Base-by-base conservation (phyloP, 2,888 invertebrate genomes). In the Ichneumoninae sp. region DNA sequence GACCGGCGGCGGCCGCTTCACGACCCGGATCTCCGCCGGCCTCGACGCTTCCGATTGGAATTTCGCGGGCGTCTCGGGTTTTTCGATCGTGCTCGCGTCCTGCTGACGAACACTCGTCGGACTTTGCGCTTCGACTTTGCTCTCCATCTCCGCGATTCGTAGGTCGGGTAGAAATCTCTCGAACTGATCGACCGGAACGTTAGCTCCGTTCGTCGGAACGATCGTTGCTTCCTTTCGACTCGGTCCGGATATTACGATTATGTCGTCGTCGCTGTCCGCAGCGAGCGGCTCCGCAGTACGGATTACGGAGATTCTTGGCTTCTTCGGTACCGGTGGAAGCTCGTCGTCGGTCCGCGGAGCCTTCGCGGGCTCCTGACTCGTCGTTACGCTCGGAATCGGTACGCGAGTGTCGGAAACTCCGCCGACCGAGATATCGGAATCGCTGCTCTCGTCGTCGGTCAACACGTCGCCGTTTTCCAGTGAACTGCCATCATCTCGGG, bases 351-450 rank as follows among this genome's bases (percentile, higher is more conserved):
- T 16, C 3, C 44, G 44, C 13, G 44, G 44, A 47, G 44, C 44
- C 44, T 47, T 47, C 3, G 44, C 16, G 44, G 16, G 4, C 16
- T 47, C 13, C 44, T 16, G 44, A 16, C 16, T 47, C 16, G 40
- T 40, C 16, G 7, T 40, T 6, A 40, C 40, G 16, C 36, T 63
- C 10, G 26, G 57, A 33, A 80, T 75, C 3, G 83, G 57, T 8
- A 26, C 22, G 26, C 10, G 57, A 7, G 83, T 13, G 44, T 90
- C 86, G 6, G 87, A 82, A 16, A 89, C 88, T 68, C 86, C 87
- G 4, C 93, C 93, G 68, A 93, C 92, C 13, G 93, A 93, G 70
- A 93, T 91, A 66, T 93, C 92, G 22, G 91, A 91, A 74, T 91
- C 91, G 57, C 87, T 88, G 6, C 81, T 65, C 26, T 83, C 86